Evolutionary conservation across 2,113 vertebrate species (phyloP).

Genomic region (Nycticorax nycticorax): DNA sequence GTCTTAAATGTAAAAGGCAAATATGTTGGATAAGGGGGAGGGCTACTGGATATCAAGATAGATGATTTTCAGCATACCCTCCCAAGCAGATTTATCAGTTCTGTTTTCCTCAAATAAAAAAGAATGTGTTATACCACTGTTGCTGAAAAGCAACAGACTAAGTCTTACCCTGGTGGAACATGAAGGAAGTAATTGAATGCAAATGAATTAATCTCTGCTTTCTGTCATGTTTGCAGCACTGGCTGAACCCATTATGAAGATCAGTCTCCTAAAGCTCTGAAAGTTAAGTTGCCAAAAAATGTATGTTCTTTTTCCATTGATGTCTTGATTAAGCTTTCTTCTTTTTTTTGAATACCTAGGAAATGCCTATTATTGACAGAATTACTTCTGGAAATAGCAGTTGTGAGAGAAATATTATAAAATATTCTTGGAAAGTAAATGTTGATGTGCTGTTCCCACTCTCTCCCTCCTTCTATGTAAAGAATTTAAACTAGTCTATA

Average conservation of each 20-base stretch:
- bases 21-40: not conserved
- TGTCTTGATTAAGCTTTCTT: not conserved
- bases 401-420: not conserved
- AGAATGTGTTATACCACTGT: not conserved
- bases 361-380: not conserved
- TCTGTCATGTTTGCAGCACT: not conserved
- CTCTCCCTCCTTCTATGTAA: not conserved
- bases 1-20: not conserved
- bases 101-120: not conserved
- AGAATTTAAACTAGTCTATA: not conserved
- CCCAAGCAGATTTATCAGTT: not conserved
- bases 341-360: not conserved
- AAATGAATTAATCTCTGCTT: not conserved
- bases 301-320: not conserved
- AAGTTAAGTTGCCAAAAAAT: not conserved
- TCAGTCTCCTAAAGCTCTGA: not conserved
- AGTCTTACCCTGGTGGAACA: not conserved
- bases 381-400: not conserved
- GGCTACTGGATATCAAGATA: not conserved
- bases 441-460: not conserved
- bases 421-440: not conserved
- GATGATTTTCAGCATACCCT: not conserved
- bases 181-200: not conserved
- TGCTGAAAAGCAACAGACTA: not conserved
- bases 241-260: not conserved